phyloP scores from a whole-genome alignment of 2,888 invertebrate genomes.

The Polydrusus tereticollis region DNA sequence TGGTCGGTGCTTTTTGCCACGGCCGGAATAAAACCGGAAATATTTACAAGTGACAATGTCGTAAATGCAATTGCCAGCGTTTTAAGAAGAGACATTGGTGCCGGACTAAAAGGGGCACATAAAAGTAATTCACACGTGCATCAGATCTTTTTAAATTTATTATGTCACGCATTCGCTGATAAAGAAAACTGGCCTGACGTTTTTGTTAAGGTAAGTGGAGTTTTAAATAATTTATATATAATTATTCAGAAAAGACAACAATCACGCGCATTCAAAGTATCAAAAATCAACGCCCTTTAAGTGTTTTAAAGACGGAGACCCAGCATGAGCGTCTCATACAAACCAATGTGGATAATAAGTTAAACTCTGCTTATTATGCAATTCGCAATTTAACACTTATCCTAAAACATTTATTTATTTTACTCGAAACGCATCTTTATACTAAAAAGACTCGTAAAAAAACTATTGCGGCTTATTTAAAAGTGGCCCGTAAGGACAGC shows the following conservation, averaged over 20 bases:
- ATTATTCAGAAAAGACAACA: not conserved
- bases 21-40: conserved; percentile 82
- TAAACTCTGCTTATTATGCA: no score
- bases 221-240: not conserved
- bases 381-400: no score
- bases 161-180: conserved; percentile 85
- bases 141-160: conserved; percentile 86
- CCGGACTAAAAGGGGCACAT: conserved; percentile 76
- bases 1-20: conserved; percentile 85
- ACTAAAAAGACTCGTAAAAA: no score
- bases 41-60: conserved; percentile 82
- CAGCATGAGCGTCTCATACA: no score
- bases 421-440: no score
- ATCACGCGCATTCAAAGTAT: no score
- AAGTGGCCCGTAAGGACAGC: no score
- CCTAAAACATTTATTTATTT: no score
- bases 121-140: conserved; percentile 86
- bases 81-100: conserved; percentile 79
- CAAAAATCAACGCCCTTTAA: no score
- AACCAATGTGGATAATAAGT: no score
- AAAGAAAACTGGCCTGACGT: conserved; percentile 91
- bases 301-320: no score
- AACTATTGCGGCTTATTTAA: no score
- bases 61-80: conserved; percentile 85
- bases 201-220: conserved; percentile 82